phyloP scores from a whole-genome alignment of 2,113 vertebrate species.

The Callocephalon fimbriatum region DNA sequence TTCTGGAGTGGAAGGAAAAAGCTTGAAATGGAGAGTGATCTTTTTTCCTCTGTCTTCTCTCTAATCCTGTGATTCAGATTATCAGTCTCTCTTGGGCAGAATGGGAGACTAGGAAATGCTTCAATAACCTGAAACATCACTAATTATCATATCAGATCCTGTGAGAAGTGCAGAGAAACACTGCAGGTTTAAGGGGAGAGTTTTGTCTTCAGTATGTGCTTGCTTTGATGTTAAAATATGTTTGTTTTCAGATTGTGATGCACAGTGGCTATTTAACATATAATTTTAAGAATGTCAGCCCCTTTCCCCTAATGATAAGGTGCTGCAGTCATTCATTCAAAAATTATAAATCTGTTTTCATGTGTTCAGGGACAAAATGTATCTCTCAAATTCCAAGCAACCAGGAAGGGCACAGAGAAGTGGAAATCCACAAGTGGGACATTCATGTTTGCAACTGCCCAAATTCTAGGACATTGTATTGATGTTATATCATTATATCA shows the following conservation, averaged over 20 bases:
- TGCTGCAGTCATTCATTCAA: background rate
- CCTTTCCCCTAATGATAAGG: background rate
- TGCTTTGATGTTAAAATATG: constrained; percentile 43
- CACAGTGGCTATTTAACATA: constrained; percentile 28
- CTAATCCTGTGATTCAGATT: background rate
- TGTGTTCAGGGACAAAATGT: background rate
- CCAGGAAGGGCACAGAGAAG: background rate
- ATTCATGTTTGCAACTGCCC: background rate
- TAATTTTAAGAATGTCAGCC: background rate
- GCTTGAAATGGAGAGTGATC: background rate
- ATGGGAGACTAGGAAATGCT: background rate
- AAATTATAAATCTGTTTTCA: background rate
- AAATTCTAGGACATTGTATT: background rate
- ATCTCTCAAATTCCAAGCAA: background rate
- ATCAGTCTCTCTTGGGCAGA: background rate
- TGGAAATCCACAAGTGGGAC: no score
- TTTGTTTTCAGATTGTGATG: constrained; percentile 42
- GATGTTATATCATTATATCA: background rate
- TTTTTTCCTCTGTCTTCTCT: background rate
- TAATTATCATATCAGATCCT: constrained; percentile 45
- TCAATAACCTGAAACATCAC: constrained; percentile 46
- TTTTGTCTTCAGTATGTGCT: constrained; percentile 16
- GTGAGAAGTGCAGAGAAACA: constrained; percentile 37
- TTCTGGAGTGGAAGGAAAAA: background rate
- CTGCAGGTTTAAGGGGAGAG: background rate